phyloP scores from a whole-genome alignment of 2,888 invertebrate genomes.

The Brenthis daphne region DNA sequence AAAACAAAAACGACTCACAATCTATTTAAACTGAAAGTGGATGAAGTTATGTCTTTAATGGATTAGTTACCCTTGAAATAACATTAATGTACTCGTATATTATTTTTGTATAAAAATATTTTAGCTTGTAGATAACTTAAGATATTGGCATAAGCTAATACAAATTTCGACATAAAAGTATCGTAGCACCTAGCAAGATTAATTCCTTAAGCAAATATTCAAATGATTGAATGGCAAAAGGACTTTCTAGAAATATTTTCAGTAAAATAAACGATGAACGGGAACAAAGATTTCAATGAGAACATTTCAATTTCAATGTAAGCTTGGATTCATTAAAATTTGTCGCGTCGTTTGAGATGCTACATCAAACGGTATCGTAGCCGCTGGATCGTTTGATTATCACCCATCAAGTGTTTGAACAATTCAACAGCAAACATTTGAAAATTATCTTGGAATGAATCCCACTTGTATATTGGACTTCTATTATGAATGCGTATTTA shows the following conservation, averaged over 20 bases:
- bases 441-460: background rate
- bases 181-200: background rate
- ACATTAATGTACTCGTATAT: too few relatives aligned
- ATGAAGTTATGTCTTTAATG: too few relatives aligned
- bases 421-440: conserved; percentile 6
- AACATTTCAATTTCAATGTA: conserved; percentile 5
- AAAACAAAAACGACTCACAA: too few relatives aligned
- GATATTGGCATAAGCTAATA: too few relatives aligned
- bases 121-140: too few relatives aligned
- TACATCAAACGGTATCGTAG: conserved; percentile 26
- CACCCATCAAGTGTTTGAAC: conserved; percentile 26
- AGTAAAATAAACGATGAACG: conserved; percentile 11
- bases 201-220: background rate
- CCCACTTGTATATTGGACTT: too few relatives aligned
- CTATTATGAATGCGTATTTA: too few relatives aligned
- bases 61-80: too few relatives aligned
- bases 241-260: conserved; percentile 7
- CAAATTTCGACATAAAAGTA: too few relatives aligned
- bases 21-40: too few relatives aligned
- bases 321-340: conserved; percentile 48
- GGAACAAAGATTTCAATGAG: background rate
- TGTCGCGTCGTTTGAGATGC: conserved; percentile 45
- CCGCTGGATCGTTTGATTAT: conserved; percentile 9
- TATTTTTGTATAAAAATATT: too few relatives aligned
- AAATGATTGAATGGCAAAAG: conserved; percentile 14